Base-by-base conservation (phyloP, 2,113 vertebrate species). In the Phalacrocorax aristotelis region DNA sequence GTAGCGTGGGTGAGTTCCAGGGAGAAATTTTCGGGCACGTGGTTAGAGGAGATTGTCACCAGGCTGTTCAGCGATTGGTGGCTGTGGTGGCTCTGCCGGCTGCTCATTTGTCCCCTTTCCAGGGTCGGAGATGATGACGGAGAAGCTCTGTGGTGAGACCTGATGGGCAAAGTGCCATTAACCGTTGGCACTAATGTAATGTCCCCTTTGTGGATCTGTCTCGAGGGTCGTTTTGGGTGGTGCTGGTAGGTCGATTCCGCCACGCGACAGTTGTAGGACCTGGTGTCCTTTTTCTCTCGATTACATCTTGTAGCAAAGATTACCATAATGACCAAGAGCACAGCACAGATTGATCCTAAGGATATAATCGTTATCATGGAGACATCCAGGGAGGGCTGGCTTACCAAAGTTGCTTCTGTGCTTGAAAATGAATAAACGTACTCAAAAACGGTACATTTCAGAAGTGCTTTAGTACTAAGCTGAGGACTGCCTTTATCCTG, bases 131-230 rank as follows among this genome's bases (percentile, higher is more conserved):
- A 99, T 2, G 99, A 98, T 1, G 99, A 99, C 0, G 99, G 99
- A 7, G 98, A 98, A 12, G 99, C 98, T 81, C 98, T 98, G 44
- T 99, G 99, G 94, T 99, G 99, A 36, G 99, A 98, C 44, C 99
- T 98, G 65, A 99, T 98, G 60, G 99, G 99, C 27, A 99, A 97
- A 18, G 99, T 99, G 42, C 99, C 99, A 6, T 99, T 99, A 13
- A 99, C 95, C 0, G 99, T 99, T 0, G 99, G 99, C 82, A 99
- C 99, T 94, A 99, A 89, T 0, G 99, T 99, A 65, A 99, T 99
- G 96, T 99, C 99, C 7, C 99, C 99, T 95, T 99, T 99, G 98
- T 99, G 99, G 94, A 99, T 99, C 97, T 99, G 99, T 83, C 99
- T 98, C 10, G 99, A 98, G 2, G 99, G 99, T 60, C 99, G 99